Base-by-base conservation (phyloP, 2,797 vertebrate genomes). In the Bovichtus variegatus region DNA sequence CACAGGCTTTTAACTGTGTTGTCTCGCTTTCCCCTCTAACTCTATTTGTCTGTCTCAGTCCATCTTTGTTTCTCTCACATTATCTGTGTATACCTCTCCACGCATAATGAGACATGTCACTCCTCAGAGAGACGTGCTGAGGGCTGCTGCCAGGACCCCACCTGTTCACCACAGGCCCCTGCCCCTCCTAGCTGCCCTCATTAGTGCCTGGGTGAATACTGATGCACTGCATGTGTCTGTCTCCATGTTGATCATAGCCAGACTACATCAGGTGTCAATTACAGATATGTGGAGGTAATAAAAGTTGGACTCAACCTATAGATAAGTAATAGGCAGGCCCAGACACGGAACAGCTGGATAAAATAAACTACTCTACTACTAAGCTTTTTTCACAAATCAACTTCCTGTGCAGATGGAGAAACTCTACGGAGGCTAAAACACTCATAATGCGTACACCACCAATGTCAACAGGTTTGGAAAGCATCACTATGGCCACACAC, bases 171-270 rank as follows among this genome's bases (percentile, higher is more conserved):
- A 53, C 29, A 63, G 81, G 67, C 34, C 55, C 54, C 74, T 31
- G 64, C 21, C 65, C 75, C 67, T 88, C 81, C 59, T 23, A 36
- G 66, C 66, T 76, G 64, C 84, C 82, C 81, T 84, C 69, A 83
- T 89, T 88, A 86, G 63, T 44, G 61, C 55, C 71, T 18, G 49
- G 68, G 50, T 78, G 81, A 86, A 88, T 77, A 64, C 76, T 61
- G 72, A 83, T 71, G 62, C 47, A 73, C 81, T 51, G 62, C 64
- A 74, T 63, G 29, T 57, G 43, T 82, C 65, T 65, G 25, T 63
- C 74, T 77, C 59, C 11, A 61, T 73, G 72, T 73, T 73, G 27
- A 70, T 73, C 61, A 50, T 58, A 76, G 57, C 47, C 46, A 50
- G 25, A 59, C 61, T 58, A 67, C 62, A 70, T 46, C 54, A 63